These are phyloP conservation scores for Aporophyla nigra DNA, from an alignment of 2,888 invertebrate genomes.

Conservation along the genomic window DNA sequence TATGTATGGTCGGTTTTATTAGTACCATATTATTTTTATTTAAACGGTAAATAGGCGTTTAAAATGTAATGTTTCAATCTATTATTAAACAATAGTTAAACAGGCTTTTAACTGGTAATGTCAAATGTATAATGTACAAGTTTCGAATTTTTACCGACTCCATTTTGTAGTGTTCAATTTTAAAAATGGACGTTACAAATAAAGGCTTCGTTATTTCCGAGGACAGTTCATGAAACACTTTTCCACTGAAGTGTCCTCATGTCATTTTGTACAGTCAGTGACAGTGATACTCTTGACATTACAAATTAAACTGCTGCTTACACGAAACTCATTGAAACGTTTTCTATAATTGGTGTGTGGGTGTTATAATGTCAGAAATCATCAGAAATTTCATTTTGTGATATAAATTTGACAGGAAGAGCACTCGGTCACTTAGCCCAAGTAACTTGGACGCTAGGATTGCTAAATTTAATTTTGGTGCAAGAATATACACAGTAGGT, in stretches of 20 bases:
- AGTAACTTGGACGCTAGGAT: background rate
- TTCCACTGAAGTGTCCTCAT: conserved; percentile 29
- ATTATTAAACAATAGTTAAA: background rate
- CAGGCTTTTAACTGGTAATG: background rate
- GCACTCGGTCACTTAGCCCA: conserved; percentile 5
- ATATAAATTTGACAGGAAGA: conserved; percentile 32
- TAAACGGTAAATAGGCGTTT: background rate
- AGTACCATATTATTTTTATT: background rate
- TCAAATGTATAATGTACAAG: too few species aligned
- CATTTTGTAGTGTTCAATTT: background rate
- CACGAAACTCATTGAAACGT: conserved; percentile 8
- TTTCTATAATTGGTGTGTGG: conserved; percentile 44
- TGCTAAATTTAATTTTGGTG: background rate
- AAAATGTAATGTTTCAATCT: background rate
- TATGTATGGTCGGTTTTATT: background rate
- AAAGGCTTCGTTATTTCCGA: conserved; percentile 8
- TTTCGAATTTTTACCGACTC: too few species aligned
- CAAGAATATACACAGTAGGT: background rate
- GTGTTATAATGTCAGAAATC: conserved; percentile 23
- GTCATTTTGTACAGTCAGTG: conserved; percentile 21
- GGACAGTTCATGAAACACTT: conserved; percentile 25
- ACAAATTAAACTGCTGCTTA: conserved; percentile 12
- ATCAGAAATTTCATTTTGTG: conserved; percentile 21
- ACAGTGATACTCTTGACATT: conserved; percentile 58
- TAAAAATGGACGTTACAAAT: background rate